Evolutionary conservation across 2,113 vertebrate species (phyloP).

Genomic region (Sylvietta virens): DNA sequence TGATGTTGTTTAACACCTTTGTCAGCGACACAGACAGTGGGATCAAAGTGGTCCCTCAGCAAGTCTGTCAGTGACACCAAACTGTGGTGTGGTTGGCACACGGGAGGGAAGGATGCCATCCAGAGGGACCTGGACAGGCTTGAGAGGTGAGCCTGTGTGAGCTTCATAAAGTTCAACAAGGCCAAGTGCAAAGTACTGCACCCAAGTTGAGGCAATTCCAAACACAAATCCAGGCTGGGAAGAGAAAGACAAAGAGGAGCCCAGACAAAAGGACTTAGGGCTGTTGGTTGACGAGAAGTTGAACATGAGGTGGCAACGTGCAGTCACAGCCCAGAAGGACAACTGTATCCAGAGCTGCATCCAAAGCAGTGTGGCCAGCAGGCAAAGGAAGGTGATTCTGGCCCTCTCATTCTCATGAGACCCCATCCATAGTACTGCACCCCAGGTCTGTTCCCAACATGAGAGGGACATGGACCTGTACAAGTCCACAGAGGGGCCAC

Average conservation of each 20-base stretch:
- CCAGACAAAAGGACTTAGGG: neutral
- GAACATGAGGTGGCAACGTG: neutral
- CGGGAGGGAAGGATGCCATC: neutral
- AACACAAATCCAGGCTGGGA: neutral
- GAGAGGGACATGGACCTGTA: neutral
- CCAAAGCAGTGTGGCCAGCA: neutral
- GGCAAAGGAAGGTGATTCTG: neutral
- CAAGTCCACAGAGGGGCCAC: neutral
- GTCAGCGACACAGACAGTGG: fast-evolving
- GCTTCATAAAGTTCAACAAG: neutral
- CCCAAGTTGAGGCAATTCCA: neutral
- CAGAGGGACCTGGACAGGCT: neutral
- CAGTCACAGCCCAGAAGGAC: neutral
- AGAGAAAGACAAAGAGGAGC: neutral
- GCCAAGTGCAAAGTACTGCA: neutral
- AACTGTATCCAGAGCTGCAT: neutral
- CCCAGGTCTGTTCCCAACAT: neutral
- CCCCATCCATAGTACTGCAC: neutral
- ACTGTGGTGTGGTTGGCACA: no score
- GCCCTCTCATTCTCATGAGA: neutral
- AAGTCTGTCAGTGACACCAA: neutral
- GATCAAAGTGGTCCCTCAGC: neutral
- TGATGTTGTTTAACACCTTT: neutral
- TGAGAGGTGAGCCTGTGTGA: neutral
- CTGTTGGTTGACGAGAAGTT: neutral